A percentile compares a stretch with the other conserved stretches of the same genome.
Evolutionary conservation across 2,797 vertebrate genomes (phyloP).

Genomic region (Molothrus aeneus): DNA sequence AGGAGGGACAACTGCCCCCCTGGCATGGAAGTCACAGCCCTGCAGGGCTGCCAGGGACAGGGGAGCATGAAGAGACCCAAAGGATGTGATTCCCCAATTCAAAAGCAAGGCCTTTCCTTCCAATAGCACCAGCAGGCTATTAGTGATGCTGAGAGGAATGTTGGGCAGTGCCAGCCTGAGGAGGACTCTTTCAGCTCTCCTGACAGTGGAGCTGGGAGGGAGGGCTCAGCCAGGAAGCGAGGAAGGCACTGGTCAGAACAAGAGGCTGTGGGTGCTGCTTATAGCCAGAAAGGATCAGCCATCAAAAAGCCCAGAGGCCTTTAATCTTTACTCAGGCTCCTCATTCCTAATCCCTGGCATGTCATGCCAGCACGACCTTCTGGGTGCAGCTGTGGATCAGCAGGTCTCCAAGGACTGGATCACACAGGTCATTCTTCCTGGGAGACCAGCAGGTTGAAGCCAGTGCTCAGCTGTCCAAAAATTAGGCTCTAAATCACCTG

Average conservation of each 20-base stretch:
- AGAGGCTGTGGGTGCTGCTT: not conserved
- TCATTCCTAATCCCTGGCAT: not conserved
- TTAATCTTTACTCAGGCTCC: not conserved
- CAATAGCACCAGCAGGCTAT: rapidly evolving
- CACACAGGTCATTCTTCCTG: not conserved
- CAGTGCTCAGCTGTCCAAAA: not conserved
- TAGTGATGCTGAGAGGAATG: rapidly evolving
- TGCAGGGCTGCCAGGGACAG: not conserved
- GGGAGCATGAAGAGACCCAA: rapidly evolving
- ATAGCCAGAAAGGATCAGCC: not conserved
- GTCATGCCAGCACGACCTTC: not conserved
- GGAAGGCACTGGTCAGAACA: not conserved
- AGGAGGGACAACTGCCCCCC: not conserved
- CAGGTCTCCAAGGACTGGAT: not conserved
- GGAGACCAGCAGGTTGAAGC: not conserved
- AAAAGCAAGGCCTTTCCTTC: not conserved
- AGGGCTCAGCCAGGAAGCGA: not conserved
- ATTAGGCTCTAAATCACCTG: not conserved
- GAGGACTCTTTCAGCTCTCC: not conserved
- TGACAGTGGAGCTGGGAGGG: rapidly evolving
- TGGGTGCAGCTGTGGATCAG: not conserved
- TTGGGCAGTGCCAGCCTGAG: rapidly evolving
- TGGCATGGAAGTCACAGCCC: not conserved
- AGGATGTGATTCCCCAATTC: rapidly evolving
- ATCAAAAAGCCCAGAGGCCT: not conserved